Evolutionary conservation across 2,113 vertebrate genomes (phyloP).

Genomic region (Saccopteryx leptura): DNA sequence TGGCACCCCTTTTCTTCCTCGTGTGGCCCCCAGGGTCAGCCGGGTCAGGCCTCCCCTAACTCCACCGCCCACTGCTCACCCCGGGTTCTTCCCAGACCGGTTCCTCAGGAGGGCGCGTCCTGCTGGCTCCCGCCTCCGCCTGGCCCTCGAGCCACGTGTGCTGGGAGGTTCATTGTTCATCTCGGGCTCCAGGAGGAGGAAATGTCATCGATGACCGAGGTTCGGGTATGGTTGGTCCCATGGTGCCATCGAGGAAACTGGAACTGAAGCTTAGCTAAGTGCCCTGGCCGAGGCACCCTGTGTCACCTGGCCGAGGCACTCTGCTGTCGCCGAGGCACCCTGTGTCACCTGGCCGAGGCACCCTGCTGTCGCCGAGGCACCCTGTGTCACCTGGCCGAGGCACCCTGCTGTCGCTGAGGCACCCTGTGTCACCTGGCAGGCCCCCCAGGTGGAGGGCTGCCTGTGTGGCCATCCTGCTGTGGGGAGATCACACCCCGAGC

Average conservation of each 20-base stretch:
- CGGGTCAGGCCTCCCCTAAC: no score
- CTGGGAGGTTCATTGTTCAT: background rate
- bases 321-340: background rate
- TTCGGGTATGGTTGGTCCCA: background rate
- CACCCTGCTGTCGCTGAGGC: no score
- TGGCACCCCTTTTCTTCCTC: background rate
- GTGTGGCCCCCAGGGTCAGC: background rate
- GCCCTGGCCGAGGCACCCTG: background rate
- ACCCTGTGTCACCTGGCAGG: background rate
- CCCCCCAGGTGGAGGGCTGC: background rate
- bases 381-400: background rate
- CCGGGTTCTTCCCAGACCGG: background rate
- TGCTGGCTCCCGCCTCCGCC: rapidly evolving
- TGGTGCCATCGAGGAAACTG: background rate
- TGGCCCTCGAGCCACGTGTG: background rate
- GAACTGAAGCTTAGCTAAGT: background rate
- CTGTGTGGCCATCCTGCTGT: background rate
- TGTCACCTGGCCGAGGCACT: background rate
- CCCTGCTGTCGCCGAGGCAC: no score
- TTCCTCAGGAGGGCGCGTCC: rapidly evolving
- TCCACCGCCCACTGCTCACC: background rate
- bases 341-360: background rate
- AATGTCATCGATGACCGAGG: background rate
- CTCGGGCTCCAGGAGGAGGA: background rate
- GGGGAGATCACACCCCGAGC: background rate